phyloP scores from a whole-genome alignment of 2,888 invertebrate species.

The Dolichomitus sp. region DNA sequence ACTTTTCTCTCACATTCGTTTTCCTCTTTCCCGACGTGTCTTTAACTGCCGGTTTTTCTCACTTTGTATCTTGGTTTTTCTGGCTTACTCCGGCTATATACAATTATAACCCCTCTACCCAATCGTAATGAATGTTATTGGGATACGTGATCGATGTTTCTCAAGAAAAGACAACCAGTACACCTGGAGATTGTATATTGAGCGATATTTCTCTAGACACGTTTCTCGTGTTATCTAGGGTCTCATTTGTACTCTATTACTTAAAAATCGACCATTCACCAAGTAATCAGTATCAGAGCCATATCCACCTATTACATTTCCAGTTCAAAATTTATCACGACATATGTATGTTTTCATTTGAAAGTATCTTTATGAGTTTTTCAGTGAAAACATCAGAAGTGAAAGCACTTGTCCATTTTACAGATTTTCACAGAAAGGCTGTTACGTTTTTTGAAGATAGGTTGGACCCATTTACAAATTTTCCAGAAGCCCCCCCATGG shows the following conservation, averaged over 20 bases:
- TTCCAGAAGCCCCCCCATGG: too few species aligned
- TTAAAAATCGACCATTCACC: background rate
- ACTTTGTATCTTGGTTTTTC: conserved; percentile 31
- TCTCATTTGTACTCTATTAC: background rate
- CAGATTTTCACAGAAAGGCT: too few species aligned
- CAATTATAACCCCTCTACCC: conserved; percentile 2
- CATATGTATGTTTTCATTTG: too few species aligned
- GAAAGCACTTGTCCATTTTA: too few species aligned
- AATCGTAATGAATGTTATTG: conserved; percentile 60
- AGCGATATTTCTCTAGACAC: conserved; percentile 21
- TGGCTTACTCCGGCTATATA: conserved; percentile 3
- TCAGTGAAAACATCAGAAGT: too few species aligned
- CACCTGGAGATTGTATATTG: background rate
- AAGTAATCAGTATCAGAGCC: background rate
- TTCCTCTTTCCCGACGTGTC: conserved; percentile 7
- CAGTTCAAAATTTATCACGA: too few species aligned
- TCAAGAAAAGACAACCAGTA: background rate
- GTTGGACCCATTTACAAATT: too few species aligned
- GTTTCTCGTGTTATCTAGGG: conserved; percentile 2
- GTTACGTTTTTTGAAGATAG: too few species aligned
- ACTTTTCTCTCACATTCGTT: background rate
- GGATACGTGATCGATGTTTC: conserved; percentile 59
- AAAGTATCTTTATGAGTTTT: too few species aligned
- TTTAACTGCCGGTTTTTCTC: conserved; percentile 22
- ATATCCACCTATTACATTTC: background rate